These are phyloP conservation scores for Alentia gelatinosa DNA, from an alignment of 2,888 invertebrate genomes.

Conservation along the genomic window DNA sequence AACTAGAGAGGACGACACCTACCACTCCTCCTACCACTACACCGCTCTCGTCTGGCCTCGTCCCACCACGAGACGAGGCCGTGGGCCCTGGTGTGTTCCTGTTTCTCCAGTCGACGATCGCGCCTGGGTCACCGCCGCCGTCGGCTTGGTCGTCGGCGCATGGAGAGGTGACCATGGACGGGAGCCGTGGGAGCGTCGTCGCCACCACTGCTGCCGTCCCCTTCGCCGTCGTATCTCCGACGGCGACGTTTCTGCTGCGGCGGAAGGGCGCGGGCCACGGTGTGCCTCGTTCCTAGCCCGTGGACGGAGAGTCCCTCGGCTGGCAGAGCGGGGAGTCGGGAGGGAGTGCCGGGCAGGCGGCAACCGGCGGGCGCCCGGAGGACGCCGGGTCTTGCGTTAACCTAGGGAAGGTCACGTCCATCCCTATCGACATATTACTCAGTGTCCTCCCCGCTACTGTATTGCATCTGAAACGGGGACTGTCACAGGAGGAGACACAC, in stretches of 20 bases:
- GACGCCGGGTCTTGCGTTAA: neutral
- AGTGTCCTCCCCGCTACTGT: neutral
- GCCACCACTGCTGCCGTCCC: neutral
- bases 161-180: conserved; percentile 2
- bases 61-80: too few species aligned
- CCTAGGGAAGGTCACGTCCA: neutral
- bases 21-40: neutral
- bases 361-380: too few species aligned
- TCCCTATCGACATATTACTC: neutral
- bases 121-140: neutral
- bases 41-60: too few species aligned
- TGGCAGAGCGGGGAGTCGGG: neutral
- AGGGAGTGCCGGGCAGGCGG: neutral
- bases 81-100: too few species aligned
- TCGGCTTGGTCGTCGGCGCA: neutral
- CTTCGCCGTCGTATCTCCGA: neutral
- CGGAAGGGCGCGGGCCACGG: neutral
- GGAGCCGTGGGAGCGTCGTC: neutral
- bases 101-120: too few species aligned
- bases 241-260: neutral
- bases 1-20: neutral
- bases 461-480: neutral
- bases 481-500: neutral
- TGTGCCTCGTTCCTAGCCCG: neutral
- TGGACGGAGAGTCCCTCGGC: neutral